Base-by-base conservation (phyloP, 1,140 invertebrate species). In the Matsumurasca onukii region DNA sequence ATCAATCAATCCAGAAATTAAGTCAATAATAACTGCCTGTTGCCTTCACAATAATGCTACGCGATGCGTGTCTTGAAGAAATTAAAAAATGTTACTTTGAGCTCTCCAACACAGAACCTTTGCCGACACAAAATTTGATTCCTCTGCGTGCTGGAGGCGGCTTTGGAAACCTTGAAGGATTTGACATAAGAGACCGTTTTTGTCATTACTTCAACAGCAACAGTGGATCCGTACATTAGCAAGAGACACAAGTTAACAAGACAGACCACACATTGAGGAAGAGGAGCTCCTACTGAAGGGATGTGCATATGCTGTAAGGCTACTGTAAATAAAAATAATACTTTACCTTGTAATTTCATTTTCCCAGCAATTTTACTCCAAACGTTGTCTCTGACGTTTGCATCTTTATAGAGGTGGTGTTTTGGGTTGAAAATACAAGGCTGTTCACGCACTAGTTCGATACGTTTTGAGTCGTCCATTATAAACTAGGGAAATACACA, bases 51-150 rank as follows among this genome's bases (percentile, higher is more conserved):
- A 45, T 17, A 45, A 45, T 45, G 34, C 17, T 45, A 45, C 9
- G 34, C 9, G 17, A 45, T 17, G 34, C 9, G 34, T 45, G 9
- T 17, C 9, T 45, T 45, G 34, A 9, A 12, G 17, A 45, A 9
- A 45, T 12, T 15, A 25, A 22, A 55, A 12, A 55, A 45, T 45
- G 34, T 45, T 45, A 45, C 34, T 45, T 45, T 45, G 34, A 45
- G 9, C 9, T 45, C 17, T 45, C 34, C 9, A 45, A 45, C 34
- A 12, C 34, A 45, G 34, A 45, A 45, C 34, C 34, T 9, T 45
- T 45, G 17, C 29, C 68, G n/a, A 31, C 31, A 51, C 67, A 70
- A 15, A 70, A 70, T 70, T n/a, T 70, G 45, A 71, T 65, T 57
- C 12, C 57, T 70, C 45, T 70, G 34, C 31, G 20, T 22, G 59